Evolutionary conservation across 2,797 vertebrate genomes (phyloP).

Genomic region (Tokudaia muenninki): DNA sequence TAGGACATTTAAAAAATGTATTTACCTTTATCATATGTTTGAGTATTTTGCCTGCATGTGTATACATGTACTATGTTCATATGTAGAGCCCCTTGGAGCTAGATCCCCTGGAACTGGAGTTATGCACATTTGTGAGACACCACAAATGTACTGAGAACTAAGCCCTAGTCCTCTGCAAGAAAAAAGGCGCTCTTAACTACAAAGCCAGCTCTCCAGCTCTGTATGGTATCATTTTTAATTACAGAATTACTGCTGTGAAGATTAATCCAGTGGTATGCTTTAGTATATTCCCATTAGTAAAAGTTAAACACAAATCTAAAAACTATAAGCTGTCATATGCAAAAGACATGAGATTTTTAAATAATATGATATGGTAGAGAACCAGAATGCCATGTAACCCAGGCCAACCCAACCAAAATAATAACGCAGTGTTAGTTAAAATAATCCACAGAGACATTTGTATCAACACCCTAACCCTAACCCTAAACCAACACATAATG

Average conservation of each 20-base stretch:
- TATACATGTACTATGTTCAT: background rate
- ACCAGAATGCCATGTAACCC: background rate
- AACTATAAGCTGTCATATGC: background rate
- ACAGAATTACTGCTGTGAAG: background rate
- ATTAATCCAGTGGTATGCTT: background rate
- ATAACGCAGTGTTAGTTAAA: background rate
- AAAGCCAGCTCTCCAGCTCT: background rate
- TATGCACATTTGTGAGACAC: background rate
- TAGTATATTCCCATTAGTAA: background rate
- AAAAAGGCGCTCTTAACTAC: background rate
- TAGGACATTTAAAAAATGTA: background rate
- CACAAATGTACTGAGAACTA: background rate
- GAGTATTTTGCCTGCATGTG: background rate
- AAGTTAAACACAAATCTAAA: conserved; percentile 33
- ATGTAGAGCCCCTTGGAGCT: background rate
- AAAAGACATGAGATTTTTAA: background rate
- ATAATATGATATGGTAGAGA: background rate
- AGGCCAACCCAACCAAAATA: background rate
- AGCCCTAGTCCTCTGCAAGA: background rate
- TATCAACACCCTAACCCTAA: background rate
- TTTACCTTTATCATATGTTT: background rate
- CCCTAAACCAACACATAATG: too few relatives aligned
- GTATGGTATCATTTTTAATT: background rate
- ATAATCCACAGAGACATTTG: background rate
- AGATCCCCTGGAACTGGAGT: background rate